Evolutionary conservation across 2,888 invertebrate genomes (phyloP).

Genomic region (Ypsolopha sequella): DNA sequence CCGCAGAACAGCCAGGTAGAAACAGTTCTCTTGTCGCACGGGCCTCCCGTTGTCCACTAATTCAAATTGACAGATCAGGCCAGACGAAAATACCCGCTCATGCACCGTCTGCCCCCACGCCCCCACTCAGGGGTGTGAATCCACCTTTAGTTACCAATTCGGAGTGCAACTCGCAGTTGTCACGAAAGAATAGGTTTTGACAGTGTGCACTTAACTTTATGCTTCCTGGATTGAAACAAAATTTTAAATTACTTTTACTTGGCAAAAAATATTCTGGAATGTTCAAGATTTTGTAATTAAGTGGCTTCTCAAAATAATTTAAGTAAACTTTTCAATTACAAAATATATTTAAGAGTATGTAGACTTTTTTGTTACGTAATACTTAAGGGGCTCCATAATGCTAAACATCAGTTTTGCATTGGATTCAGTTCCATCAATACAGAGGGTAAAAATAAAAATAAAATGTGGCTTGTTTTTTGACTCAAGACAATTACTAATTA

Average conservation of each 20-base stretch:
- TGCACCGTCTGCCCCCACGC: slow-evolving; percentile 31
- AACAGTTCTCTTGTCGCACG: background rate
- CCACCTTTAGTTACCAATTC: slow-evolving; percentile 25
- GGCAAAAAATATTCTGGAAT: background rate
- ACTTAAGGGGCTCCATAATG: no score
- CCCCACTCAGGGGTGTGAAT: slow-evolving; percentile 16
- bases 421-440: no score
- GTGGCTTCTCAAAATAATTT: background rate
- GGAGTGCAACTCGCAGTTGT: slow-evolving; percentile 33
- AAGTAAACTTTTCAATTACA: no score
- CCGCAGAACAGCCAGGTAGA: background rate
- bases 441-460: no score
- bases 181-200: slow-evolving; percentile 42
- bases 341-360: no score
- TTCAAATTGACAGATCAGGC: slow-evolving; percentile 66
- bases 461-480: no score
- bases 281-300: background rate
- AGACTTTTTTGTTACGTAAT: no score
- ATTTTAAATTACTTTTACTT: background rate
- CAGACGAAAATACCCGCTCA: slow-evolving; percentile 53
- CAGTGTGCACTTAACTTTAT: slow-evolving; percentile 26
- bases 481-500: no score
- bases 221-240: background rate
- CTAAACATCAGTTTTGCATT: no score
- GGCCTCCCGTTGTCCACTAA: slow-evolving; percentile 41